Percentiles rank a stretch among this genome's conserved stretches.
Conservation (phyloP, 2,888 invertebrate species). For the Sinotaia quadrata region DNA sequence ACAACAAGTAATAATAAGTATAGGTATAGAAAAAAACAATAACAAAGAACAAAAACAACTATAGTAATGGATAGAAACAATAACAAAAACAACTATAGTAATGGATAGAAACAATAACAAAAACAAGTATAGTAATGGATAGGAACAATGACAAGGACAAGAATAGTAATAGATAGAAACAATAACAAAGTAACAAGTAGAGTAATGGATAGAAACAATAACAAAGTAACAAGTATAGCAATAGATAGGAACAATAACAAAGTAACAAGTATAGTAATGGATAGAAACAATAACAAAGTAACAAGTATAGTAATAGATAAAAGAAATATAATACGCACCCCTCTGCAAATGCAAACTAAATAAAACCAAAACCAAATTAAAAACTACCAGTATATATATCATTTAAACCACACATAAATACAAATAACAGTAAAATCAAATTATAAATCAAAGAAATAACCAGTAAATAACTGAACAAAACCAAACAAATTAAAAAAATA, state of each 20-base stretch:
- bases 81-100: neutral
- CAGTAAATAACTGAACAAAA: too few relatives aligned
- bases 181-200: slow-evolving; percentile 32
- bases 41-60: too few relatives aligned
- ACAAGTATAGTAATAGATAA: neutral
- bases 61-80: neutral
- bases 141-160: slow-evolving; percentile 33
- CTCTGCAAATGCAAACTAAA: neutral
- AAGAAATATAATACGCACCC: neutral
- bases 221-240: neutral
- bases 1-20: too few relatives aligned
- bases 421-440: too few relatives aligned
- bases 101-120: neutral
- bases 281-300: slow-evolving; percentile 13
- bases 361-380: too few relatives aligned
- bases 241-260: slow-evolving; percentile 5
- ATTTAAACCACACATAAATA: too few relatives aligned
- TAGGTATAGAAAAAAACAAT: too few relatives aligned
- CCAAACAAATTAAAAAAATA: too few relatives aligned
- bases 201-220: slow-evolving; percentile 6
- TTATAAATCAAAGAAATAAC: too few relatives aligned
- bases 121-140: neutral
- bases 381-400: too few relatives aligned
- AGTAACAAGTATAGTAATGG: slow-evolving; percentile 19
- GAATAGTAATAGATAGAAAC: slow-evolving; percentile 31